phyloP scores from a whole-genome alignment of 2,113 vertebrate species.

The Mesoclemmys tuberculata region DNA sequence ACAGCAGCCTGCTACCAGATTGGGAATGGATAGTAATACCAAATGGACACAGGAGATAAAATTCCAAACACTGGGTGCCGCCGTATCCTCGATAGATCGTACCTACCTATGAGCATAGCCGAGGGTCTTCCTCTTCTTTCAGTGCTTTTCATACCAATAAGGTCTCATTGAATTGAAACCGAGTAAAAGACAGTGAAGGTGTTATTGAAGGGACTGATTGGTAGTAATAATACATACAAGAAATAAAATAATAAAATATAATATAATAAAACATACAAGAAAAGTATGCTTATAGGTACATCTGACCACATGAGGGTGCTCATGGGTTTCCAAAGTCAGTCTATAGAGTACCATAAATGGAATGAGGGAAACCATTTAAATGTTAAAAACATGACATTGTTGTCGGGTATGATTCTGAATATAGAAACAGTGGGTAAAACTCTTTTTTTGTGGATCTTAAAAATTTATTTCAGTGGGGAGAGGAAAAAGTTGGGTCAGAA shows the following conservation, averaged over 20 bases:
- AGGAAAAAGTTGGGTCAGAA: background rate
- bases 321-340: conserved; percentile 16
- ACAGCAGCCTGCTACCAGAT: background rate
- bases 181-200: background rate
- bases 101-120: background rate
- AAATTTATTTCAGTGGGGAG: background rate
- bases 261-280: too few species aligned
- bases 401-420: background rate
- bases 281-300: background rate
- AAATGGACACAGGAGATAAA: background rate
- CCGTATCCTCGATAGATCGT: rapidly evolving
- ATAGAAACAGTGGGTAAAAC: background rate
- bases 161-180: background rate
- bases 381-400: rapidly evolving
- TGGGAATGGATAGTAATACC: rapidly evolving
- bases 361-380: background rate
- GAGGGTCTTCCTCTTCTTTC: rapidly evolving
- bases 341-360: background rate
- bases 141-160: background rate
- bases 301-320: conserved; percentile 62
- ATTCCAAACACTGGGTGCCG: background rate
- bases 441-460: background rate
- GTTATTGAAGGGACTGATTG: background rate
- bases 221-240: background rate
- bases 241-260: too few species aligned